Base-by-base conservation (phyloP, 2,113 vertebrate species). In the western clawed frog (Xenopus tropicalis) region DNA sequence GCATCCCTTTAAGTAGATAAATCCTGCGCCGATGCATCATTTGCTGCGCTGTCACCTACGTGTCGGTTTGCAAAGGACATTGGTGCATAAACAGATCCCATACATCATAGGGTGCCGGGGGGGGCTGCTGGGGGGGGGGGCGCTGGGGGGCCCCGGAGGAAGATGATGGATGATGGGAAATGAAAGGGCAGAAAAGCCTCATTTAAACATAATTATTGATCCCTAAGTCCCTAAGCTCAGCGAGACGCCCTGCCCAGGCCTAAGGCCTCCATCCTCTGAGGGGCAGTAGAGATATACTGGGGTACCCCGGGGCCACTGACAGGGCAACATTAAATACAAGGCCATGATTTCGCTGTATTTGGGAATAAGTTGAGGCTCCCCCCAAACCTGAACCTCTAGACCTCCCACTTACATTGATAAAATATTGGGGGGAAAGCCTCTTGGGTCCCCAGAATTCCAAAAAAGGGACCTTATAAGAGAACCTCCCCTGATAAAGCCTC, bases 1-100 rank as follows among this genome's bases (percentile, higher is more conserved):
- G 80, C 80, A 74, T 81, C 58, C 71, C 11, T 84, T 84, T 83
- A 77, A 81, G 78, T 44, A 64, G 81, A 80, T 74, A 77, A 81
- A 57, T 84, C 80, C 84, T 77, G 81, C 22, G 20, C 78, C 80
- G 80, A 81, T 83, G 79, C 48, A 58, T 85, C 84, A 82, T 85
- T 85, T 86, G 68, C 81, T 83, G 85, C 79, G 62, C 64, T 79
- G 83, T 86, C 78, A 82, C 78, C 80, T 85, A 69, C 80, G 81
- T 83, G 83, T 82, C 78, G 76, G 70, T 85, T 86, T 78, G 80
- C 82, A 81, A 84, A 83, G 80, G 78, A 70, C 79, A 72, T 69
- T 61, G 70, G 70, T 72, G 52, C 57, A 82, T 82, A 79, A 81
- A 61, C 72, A 61, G 0, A 0, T 64, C 57, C 48, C 78, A 77